phyloP scores from a whole-genome alignment of 2,113 vertebrate genomes.

The Meles meles region DNA sequence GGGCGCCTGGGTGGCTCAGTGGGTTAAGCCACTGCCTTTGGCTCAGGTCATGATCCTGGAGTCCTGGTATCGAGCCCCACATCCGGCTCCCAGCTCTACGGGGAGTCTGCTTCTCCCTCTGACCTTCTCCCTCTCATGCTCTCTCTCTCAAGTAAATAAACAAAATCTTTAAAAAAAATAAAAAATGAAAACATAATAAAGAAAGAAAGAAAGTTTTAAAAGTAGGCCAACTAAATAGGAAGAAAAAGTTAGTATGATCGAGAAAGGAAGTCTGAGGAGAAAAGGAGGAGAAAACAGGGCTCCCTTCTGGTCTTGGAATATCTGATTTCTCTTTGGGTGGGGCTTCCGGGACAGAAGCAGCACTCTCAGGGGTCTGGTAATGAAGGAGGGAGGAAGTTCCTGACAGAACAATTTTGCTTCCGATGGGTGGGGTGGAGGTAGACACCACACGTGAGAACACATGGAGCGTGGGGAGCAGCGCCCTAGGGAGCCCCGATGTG shows the following conservation, averaged over 20 bases:
- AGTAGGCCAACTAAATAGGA: background rate
- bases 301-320: background rate
- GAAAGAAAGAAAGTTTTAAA: background rate
- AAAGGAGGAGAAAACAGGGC: background rate
- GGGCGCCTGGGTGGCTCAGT: no score
- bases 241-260: background rate
- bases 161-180: no score
- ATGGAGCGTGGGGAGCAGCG: fast-evolving
- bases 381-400: fast-evolving
- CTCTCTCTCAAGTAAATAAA: no score
- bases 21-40: no score
- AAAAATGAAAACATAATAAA: no score
- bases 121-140: no score
- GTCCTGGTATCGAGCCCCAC: no score
- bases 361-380: fast-evolving
- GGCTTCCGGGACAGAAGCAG: fast-evolving
- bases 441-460: fast-evolving
- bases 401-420: background rate
- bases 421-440: no score
- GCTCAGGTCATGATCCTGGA: no score
- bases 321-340: background rate
- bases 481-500: fast-evolving
- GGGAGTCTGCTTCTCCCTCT: no score
- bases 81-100: no score
- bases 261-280: background rate